Conservation (phyloP, 2,888 invertebrate genomes). For the Camptogramma bilineatum region DNA sequence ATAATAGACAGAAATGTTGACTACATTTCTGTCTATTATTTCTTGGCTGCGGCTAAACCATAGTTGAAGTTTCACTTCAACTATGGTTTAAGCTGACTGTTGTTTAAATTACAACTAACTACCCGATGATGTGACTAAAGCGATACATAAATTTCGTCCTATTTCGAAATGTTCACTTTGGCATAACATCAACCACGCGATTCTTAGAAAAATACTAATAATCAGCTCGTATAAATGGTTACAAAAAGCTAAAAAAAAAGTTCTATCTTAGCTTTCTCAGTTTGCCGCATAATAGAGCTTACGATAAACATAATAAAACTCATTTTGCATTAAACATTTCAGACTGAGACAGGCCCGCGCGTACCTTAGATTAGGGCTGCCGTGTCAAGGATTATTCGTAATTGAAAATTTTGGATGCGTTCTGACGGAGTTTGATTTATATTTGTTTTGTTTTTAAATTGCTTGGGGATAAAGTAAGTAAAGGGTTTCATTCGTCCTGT, state of each 20-base stretch:
- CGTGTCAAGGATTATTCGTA: slow-evolving; percentile 41
- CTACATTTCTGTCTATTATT: too few relatives aligned
- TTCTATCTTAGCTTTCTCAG: neutral
- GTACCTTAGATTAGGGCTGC: slow-evolving; percentile 40
- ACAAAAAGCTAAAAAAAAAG: too few relatives aligned
- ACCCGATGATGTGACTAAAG: neutral
- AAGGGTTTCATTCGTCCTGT: neutral
- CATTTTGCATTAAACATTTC: slow-evolving; percentile 7
- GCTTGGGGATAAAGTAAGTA: neutral
- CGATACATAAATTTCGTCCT: neutral
- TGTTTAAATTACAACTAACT: neutral
- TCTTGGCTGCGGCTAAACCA: too few relatives aligned
- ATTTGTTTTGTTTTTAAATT: slow-evolving; percentile 33
- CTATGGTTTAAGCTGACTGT: neutral
- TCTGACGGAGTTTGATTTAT: slow-evolving; percentile 37
- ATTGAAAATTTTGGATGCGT: slow-evolving; percentile 44
- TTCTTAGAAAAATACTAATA: neutral
- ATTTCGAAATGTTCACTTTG: neutral
- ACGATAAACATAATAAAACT: neutral
- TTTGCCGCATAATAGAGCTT: neutral
- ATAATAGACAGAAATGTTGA: slow-evolving; percentile 7
- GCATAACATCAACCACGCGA: neutral
- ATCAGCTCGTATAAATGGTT: too few relatives aligned
- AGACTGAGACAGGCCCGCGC: slow-evolving; percentile 19
- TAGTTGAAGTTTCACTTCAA: neutral